Conservation (phyloP, 2,888 invertebrate species). For the Nemapogon koenigi region DNA sequence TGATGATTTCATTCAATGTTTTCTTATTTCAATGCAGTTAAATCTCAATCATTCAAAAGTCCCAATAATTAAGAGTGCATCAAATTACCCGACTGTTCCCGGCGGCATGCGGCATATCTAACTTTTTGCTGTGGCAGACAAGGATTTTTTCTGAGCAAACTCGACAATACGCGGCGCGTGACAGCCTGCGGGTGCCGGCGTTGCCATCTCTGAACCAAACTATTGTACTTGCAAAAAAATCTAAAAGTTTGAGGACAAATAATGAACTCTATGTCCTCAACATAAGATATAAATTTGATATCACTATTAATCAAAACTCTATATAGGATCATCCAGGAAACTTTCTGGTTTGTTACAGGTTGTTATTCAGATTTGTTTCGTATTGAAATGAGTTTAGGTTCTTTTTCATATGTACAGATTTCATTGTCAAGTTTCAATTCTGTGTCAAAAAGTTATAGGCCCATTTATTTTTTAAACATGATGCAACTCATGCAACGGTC, state of each 20-base stretch:
- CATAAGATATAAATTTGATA: slow-evolving; percentile 12
- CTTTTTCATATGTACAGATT: background rate
- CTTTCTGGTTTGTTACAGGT: too few relatives aligned
- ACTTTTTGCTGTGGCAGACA: background rate
- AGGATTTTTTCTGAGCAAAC: slow-evolving; percentile 2
- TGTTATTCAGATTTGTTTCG: background rate
- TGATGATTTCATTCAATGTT: background rate
- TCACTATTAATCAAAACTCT: too few relatives aligned
- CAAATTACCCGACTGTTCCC: background rate
- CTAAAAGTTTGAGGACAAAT: slow-evolving; percentile 16
- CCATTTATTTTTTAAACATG: slow-evolving; percentile 29
- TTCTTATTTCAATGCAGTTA: background rate
- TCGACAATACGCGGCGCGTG: slow-evolving; percentile 45
- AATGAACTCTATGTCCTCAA: slow-evolving; percentile 16
- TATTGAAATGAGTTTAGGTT: background rate
- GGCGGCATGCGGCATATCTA: background rate
- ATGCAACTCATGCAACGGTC: slow-evolving; percentile 44
- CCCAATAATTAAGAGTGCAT: slow-evolving; percentile 2
- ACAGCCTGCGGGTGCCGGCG: slow-evolving; percentile 53
- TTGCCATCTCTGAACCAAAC: slow-evolving; percentile 32
- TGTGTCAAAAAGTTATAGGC: slow-evolving; percentile 7
- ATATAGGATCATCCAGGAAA: too few relatives aligned
- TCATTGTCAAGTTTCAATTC: background rate
- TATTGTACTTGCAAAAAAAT: slow-evolving; percentile 28
- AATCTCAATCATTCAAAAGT: slow-evolving; percentile 1